A percentile compares a stretch with the other conserved stretches of the same genome.
Evolutionary conservation across 35 echinoderm and acorn worm species (phyloP).

Genomic region (Apostichopus parvimensis): DNA sequence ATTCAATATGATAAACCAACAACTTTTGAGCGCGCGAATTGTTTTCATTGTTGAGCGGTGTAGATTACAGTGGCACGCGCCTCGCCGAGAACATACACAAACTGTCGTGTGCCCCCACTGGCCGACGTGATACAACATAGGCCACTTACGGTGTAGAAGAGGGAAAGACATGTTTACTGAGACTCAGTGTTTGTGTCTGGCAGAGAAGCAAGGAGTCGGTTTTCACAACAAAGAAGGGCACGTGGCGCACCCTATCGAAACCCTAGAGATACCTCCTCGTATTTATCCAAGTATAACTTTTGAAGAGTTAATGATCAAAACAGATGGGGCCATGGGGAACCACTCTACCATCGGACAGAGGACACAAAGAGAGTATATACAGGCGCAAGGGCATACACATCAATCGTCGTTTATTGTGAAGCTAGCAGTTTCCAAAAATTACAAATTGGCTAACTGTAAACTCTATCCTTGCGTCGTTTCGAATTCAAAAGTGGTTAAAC

Average conservation of each 20-base stretch:
- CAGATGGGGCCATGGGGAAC: not conserved
- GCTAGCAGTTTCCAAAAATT: not conserved
- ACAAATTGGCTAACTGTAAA: not conserved
- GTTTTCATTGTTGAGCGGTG: conserved; percentile 16
- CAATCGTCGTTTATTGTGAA: not conserved
- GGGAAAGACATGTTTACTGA: not conserved
- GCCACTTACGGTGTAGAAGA: not conserved
- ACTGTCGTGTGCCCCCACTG: not conserved
- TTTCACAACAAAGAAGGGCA: not conserved
- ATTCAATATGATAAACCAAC: conserved; percentile 4
- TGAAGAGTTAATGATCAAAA: not conserved
- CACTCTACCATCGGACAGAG: not conserved
- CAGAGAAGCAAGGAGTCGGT: not conserved
- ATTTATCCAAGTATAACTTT: conserved; percentile 1
- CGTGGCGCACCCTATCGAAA: conserved; percentile 1
- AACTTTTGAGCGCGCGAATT: conserved; percentile 11
- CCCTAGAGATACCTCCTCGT: not conserved
- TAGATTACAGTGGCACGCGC: conserved; percentile 5
- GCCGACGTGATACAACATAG: not conserved
- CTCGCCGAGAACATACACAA: not conserved
- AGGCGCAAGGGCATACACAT: not conserved
- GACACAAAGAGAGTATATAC: not conserved
- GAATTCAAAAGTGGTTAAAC: not conserved
- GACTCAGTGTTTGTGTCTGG: not conserved
- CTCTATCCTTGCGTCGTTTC: not conserved